Conservation (phyloP, 2,888 invertebrate species). For the Shargacucullia verbasci region DNA sequence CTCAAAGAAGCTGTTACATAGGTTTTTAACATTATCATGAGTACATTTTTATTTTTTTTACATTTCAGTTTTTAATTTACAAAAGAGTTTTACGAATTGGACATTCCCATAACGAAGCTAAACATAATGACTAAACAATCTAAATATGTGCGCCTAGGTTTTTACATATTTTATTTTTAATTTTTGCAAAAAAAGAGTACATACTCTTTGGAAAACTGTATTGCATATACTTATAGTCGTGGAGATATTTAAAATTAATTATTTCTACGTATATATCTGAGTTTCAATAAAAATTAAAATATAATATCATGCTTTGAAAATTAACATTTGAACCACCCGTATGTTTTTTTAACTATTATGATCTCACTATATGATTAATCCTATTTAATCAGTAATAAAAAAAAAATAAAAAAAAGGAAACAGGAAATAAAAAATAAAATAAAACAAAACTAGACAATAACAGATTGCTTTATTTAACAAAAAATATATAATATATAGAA, state of each 20-base stretch:
- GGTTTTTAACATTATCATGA: background rate
- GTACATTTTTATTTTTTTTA: background rate
- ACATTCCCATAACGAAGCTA: conserved; percentile 55
- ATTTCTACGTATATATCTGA: conserved; percentile 61
- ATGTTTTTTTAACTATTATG: conserved; percentile 74
- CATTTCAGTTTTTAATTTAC: background rate
- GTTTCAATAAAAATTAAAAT: conserved; percentile 57
- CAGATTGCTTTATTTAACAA: conserved; percentile 89
- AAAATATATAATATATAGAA: conserved; percentile 89
- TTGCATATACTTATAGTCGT: conserved; percentile 61
- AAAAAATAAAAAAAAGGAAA: conserved; percentile 57
- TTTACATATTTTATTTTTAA: conserved; percentile 46
- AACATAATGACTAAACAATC: conserved; percentile 60
- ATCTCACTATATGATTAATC: conserved; percentile 80
- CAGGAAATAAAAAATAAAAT: conserved; percentile 76
- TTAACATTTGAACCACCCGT: conserved; percentile 81
- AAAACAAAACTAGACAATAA: conserved; percentile 88
- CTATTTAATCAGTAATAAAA: conserved; percentile 58
- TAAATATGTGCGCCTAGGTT: conserved; percentile 66
- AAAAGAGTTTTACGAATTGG: conserved; percentile 44
- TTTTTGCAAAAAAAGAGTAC: conserved; percentile 58
- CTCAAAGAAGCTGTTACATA: too few relatives aligned
- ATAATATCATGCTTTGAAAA: conserved; percentile 56
- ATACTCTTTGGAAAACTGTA: conserved; percentile 58
- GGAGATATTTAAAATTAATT: conserved; percentile 58